A percentile compares a stretch with the other conserved stretches of the same genome.
Conservation (phyloP, 2,797 vertebrate species). For the Bucorvus abyssinicus region DNA sequence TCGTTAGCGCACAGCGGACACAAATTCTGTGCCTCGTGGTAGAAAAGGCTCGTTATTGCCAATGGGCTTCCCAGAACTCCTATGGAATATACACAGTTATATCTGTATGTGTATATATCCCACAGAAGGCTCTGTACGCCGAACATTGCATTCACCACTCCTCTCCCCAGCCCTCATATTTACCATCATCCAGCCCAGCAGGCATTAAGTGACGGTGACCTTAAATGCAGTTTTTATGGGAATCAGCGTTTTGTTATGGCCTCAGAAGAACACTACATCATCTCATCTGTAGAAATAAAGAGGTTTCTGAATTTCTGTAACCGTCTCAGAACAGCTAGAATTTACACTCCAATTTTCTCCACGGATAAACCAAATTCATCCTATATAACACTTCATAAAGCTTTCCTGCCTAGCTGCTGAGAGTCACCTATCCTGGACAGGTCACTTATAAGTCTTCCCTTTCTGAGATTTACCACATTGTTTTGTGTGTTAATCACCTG, state of each 20-base stretch:
- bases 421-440: not conserved
- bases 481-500: accelerated
- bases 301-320: not conserved
- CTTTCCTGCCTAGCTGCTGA: not conserved
- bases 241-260: not conserved
- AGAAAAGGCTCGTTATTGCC: not conserved
- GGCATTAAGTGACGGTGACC: not conserved
- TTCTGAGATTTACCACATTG: accelerated
- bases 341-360: not conserved
- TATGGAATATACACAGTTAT: not conserved
- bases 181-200: not conserved
- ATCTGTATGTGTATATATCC: not conserved
- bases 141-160: not conserved
- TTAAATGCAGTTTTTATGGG: not conserved
- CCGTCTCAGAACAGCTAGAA: not conserved
- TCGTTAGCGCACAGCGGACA: not conserved
- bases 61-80: not conserved
- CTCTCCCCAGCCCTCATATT: not conserved
- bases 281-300: not conserved
- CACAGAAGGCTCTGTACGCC: not conserved
- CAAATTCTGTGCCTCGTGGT: not conserved
- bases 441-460: not conserved
- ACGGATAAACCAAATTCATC: not conserved
- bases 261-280: not conserved
- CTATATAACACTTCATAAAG: not conserved